Evolutionary conservation across 2,888 invertebrate genomes (phyloP).

Genomic region (Lasius platythorax): DNA sequence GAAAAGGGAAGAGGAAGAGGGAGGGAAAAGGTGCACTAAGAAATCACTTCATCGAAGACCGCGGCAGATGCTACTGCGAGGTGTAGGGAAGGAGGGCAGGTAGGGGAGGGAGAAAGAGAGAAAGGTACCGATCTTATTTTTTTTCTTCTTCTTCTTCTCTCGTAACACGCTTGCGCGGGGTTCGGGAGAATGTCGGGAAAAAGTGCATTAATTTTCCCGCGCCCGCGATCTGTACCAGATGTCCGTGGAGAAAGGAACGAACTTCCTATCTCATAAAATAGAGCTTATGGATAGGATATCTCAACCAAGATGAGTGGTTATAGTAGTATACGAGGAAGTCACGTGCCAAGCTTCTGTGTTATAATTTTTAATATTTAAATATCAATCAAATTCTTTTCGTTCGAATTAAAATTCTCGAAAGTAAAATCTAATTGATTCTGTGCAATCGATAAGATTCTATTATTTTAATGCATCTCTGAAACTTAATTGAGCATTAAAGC

Average conservation of each 20-base stretch:
- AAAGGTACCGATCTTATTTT: conserved; percentile 52
- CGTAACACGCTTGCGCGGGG: conserved; percentile 57
- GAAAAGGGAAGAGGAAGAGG: conserved; percentile 28
- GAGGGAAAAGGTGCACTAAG: conserved; percentile 74
- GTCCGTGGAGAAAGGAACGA: conserved; percentile 58
- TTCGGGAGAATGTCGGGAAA: conserved; percentile 57
- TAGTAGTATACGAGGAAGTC: neutral
- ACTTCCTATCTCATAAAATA: conserved; percentile 42
- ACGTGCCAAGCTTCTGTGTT: neutral
- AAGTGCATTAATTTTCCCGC: conserved; percentile 72
- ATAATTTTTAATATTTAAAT: conserved; percentile 14
- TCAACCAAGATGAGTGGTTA: neutral
- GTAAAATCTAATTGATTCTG: neutral
- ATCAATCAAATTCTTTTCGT: neutral
- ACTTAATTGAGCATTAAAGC: neutral
- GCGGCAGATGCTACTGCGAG: conserved; percentile 79
- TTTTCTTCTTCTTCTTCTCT: conserved; percentile 24
- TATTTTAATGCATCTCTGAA: neutral
- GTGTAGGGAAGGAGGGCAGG: conserved; percentile 27
- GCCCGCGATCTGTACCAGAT: conserved; percentile 64
- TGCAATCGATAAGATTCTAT: neutral
- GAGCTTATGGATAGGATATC: neutral
- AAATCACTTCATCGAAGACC: conserved; percentile 82
- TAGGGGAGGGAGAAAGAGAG: conserved; percentile 16
- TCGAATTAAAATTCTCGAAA: neutral